Evolutionary conservation across 2,797 vertebrate species (phyloP).

Genomic region (Dendrocincla tyrannina): DNA sequence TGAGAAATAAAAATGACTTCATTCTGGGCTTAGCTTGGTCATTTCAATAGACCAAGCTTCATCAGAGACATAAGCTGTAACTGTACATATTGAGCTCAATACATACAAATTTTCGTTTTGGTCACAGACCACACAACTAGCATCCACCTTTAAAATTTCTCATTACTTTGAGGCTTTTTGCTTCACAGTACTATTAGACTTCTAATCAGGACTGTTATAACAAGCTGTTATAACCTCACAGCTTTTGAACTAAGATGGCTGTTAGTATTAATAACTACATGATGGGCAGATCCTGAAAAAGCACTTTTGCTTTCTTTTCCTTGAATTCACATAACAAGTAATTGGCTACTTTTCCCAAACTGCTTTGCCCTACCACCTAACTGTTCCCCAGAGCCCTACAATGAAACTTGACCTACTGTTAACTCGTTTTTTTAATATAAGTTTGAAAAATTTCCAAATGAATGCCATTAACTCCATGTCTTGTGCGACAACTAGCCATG

Average conservation of each 20-base stretch:
- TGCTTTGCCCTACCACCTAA: conserved; percentile 12
- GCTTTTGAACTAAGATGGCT: neutral
- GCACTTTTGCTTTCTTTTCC: neutral
- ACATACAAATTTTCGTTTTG: conserved; percentile 15
- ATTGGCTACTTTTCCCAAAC: neutral
- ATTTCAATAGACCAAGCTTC: conserved; percentile 52
- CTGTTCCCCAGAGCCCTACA: neutral
- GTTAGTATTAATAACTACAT: neutral
- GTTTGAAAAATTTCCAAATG: conserved; percentile 36
- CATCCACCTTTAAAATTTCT: neutral
- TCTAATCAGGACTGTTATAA: neutral
- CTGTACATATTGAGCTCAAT: conserved; percentile 9
- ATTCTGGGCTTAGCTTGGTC: conserved; percentile 58
- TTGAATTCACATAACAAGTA: neutral
- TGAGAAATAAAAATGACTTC: conserved; percentile 75
- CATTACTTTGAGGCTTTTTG: neutral
- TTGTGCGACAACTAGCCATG: neutral
- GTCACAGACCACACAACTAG: conserved; percentile 67
- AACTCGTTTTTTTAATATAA: conserved; percentile 2
- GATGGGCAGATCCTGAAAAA: neutral
- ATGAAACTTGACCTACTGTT: conserved; percentile 6
- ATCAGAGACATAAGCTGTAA: conserved; percentile 18
- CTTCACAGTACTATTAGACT: neutral
- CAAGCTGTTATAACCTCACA: neutral
- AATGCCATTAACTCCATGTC: conserved; percentile 4